phyloP scores from a whole-genome alignment of 2,888 invertebrate genomes.

The Lasioglossum leucozonium region DNA sequence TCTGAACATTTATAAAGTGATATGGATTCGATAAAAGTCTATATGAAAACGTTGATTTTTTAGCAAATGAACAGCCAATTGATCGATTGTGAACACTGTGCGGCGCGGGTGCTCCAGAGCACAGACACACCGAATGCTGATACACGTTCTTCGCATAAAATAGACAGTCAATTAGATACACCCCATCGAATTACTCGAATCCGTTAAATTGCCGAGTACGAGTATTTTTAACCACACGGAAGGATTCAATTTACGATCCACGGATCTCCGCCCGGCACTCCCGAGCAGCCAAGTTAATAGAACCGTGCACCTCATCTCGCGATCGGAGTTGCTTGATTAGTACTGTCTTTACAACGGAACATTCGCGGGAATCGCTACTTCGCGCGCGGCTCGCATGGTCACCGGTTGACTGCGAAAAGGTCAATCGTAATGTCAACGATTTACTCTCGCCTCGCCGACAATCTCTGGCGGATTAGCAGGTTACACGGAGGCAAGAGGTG shows the following conservation, averaged over 20 bases:
- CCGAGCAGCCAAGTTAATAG: conserved; percentile 28
- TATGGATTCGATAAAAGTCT: too few species aligned
- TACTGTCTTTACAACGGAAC: conserved; percentile 30
- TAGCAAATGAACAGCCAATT: too few species aligned
- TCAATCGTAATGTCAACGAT: conserved; percentile 70
- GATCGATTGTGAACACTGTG: too few species aligned
- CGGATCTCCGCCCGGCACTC: conserved; percentile 12
- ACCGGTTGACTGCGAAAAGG: conserved; percentile 59
- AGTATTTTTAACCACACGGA: conserved; percentile 26
- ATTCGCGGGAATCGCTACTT: conserved; percentile 40
- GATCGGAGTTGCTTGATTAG: conserved; percentile 49
- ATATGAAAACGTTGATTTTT: too few species aligned
- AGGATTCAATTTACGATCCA: conserved; percentile 48
- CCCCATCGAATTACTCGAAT: conserved; percentile 37
- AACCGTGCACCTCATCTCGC: conserved; percentile 39
- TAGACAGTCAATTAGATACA: conserved; percentile 25
- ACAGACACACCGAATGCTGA: not conserved
- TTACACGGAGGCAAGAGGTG: conserved; percentile 14
- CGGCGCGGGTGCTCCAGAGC: not conserved
- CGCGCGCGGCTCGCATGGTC: conserved; percentile 22
- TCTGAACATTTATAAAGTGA: too few species aligned
- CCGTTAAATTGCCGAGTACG: conserved; percentile 32
- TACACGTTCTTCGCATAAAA: not conserved
- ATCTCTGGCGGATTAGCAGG: conserved; percentile 35
- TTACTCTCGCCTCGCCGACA: conserved; percentile 60